These are phyloP conservation scores for Mechanitis messenoides DNA, from an alignment of 2,888 invertebrate genomes.

Conservation along the genomic window DNA sequence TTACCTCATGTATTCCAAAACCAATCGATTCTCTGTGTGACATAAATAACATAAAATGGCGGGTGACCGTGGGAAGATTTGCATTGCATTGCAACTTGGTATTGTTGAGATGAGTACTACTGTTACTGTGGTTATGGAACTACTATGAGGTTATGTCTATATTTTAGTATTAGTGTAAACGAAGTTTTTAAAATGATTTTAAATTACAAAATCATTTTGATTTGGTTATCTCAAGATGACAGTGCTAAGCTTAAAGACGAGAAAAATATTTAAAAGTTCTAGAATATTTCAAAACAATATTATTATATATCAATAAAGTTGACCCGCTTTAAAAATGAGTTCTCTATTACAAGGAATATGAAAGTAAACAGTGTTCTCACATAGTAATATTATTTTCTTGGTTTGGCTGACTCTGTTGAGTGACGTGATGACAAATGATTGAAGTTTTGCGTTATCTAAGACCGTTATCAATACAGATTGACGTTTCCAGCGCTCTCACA, in stretches of 20 bases:
- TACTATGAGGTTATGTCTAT: too few species aligned
- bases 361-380: slow-evolving; percentile 1
- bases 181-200: too few species aligned
- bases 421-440: slow-evolving; percentile 29
- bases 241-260: too few species aligned
- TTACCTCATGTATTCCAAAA: slow-evolving; percentile 23
- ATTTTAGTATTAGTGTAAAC: too few species aligned
- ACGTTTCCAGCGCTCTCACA: slow-evolving; percentile 33
- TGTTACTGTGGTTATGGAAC: slow-evolving; percentile 19
- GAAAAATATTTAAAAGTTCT: too few species aligned
- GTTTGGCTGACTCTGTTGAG: slow-evolving; percentile 14
- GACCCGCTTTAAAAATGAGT: neutral
- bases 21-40: slow-evolving; percentile 32
- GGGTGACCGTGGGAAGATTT: slow-evolving; percentile 38
- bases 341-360: neutral
- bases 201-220: too few species aligned
- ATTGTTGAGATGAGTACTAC: slow-evolving; percentile 16
- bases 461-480: slow-evolving; percentile 31
- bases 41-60: slow-evolving; percentile 42
- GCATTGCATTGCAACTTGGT: slow-evolving; percentile 29
- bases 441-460: slow-evolving; percentile 22
- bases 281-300: too few species aligned
- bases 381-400: slow-evolving; percentile 8
- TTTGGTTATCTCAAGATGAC: too few species aligned
- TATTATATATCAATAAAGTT: too few species aligned